phyloP scores from a whole-genome alignment of 92 coral and sea anemone genomes.

The Epizoanthus rinbou region DNA sequence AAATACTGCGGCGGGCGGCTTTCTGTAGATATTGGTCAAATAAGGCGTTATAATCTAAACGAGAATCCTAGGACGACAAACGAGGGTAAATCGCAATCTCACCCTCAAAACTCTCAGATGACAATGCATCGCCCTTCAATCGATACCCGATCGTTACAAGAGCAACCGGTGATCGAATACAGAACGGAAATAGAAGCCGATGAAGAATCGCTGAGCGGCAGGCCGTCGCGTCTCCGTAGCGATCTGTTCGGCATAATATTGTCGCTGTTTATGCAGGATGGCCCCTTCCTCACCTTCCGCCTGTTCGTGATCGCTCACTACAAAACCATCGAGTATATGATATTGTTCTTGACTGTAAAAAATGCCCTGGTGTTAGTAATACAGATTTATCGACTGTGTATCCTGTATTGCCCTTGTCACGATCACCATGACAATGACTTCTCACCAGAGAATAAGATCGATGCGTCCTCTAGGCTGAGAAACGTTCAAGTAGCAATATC shows the following conservation, averaged over 20 bases:
- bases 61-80: neutral
- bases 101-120: neutral
- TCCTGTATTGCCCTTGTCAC: constrained; percentile 87
- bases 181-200: constrained; percentile 42
- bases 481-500: constrained; percentile 94
- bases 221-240: constrained; percentile 68
- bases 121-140: constrained; percentile 29
- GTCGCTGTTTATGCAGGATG: constrained; percentile 91
- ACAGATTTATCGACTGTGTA: constrained; percentile 90
- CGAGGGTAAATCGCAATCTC: neutral
- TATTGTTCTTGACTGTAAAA: constrained; percentile 90
- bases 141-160: constrained; percentile 19
- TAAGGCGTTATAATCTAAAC: neutral
- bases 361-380: constrained; percentile 87
- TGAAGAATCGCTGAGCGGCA: constrained; percentile 15
- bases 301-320: constrained; percentile 90
- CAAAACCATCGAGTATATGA: constrained; percentile 91
- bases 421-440: constrained; percentile 96
- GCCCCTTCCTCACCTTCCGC: constrained; percentile 90
- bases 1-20: neutral
- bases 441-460: constrained; percentile 90
- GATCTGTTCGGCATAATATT: constrained; percentile 82
- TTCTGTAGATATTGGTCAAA: neutral
- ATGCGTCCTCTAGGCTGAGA: constrained; percentile 75
- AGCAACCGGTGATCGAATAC: constrained; percentile 31